phyloP scores from a whole-genome alignment of 2,113 vertebrate species.

The Haemorhous mexicanus region DNA sequence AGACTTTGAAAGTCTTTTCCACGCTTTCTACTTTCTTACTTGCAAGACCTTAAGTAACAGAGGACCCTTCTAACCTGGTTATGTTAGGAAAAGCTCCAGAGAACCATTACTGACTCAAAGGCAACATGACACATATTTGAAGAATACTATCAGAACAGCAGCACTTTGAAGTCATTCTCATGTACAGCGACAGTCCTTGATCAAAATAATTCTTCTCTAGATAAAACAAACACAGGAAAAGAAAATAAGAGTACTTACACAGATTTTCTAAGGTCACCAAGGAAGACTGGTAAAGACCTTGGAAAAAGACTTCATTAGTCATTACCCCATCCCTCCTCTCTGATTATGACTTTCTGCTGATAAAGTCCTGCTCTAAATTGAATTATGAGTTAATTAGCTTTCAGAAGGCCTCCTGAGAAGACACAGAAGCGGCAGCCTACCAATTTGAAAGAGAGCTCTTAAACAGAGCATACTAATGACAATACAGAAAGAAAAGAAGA shows the following conservation, averaged over 20 bases:
- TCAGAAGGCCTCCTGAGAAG: background rate
- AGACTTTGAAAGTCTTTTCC: background rate
- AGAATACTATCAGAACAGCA: background rate
- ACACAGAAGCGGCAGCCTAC: background rate
- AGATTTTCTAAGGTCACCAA: background rate
- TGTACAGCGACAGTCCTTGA: background rate
- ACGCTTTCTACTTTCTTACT: background rate
- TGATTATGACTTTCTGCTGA: background rate
- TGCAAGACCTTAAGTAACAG: background rate
- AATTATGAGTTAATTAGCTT: constrained; percentile 30
- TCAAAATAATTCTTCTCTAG: background rate
- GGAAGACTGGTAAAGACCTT: background rate
- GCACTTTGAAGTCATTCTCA: background rate
- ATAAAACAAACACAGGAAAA: background rate
- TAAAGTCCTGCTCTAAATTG: background rate
- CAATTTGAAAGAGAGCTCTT: background rate
- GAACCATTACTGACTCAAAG: background rate
- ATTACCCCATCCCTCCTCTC: background rate
- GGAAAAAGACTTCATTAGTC: background rate
- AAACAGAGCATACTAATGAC: background rate
- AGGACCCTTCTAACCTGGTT: background rate
- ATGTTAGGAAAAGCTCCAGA: background rate
- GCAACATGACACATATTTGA: background rate
- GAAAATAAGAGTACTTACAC: background rate
- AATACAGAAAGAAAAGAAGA: background rate